phyloP scores from a whole-genome alignment of 2,888 invertebrate genomes.

The Baccha elongata region DNA sequence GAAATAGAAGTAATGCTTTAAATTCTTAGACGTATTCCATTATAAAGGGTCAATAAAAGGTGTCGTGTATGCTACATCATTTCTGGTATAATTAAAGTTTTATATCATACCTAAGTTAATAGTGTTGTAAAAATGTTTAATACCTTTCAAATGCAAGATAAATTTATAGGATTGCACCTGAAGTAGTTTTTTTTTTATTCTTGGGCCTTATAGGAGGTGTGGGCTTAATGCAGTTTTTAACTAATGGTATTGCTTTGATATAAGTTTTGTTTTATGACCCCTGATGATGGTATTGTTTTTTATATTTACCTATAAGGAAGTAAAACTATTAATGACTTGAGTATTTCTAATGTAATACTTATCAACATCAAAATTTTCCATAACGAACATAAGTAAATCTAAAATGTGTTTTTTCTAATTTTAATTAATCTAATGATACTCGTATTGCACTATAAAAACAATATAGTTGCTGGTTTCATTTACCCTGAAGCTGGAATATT shows the following conservation, averaged over 20 bases:
- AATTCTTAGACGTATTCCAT: slow-evolving; percentile 8
- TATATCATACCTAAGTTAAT: not conserved
- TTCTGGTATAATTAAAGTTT: not conserved
- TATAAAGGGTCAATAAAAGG: slow-evolving; percentile 26
- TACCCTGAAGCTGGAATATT: too few relatives aligned
- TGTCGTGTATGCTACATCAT: not conserved
- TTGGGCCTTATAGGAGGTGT: slow-evolving; percentile 1
- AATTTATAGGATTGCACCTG: not conserved
- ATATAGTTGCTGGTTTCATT: too few relatives aligned
- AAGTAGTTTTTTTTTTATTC: not conserved
- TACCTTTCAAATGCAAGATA: not conserved
- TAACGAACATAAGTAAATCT: too few relatives aligned
- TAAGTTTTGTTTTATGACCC: not conserved
- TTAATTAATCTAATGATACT: too few relatives aligned
- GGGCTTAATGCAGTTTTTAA: slow-evolving; percentile 7
- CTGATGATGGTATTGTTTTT: not conserved
- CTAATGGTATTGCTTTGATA: slow-evolving; percentile 14
- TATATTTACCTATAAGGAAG: too few relatives aligned
- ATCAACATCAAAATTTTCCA: too few relatives aligned
- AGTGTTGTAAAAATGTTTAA: slow-evolving; percentile 24
- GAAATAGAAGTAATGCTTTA: slow-evolving; percentile 31
- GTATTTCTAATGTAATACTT: too few relatives aligned
- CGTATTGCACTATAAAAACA: too few relatives aligned
- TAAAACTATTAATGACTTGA: too few relatives aligned
- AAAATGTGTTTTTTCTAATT: too few relatives aligned